A percentile compares a stretch with the other conserved stretches of the same genome.
phyloP scores from a whole-genome alignment of 2,888 invertebrate species.

The Fragum fragum region DNA sequence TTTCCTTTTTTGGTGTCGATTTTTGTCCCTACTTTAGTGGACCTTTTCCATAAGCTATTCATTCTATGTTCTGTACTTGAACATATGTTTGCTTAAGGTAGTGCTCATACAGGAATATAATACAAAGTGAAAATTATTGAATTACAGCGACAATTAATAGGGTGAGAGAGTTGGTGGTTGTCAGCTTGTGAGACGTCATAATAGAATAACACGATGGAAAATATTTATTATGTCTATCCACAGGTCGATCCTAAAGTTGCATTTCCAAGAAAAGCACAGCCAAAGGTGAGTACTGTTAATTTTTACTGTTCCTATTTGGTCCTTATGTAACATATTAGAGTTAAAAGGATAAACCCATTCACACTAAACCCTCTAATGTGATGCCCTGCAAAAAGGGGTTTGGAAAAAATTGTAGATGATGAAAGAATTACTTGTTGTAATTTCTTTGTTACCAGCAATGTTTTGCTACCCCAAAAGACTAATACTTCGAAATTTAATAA shows the following conservation, averaged over 20 bases:
- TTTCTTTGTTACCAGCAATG: background rate
- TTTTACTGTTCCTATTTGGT: background rate
- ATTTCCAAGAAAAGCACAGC: constrained; percentile 92
- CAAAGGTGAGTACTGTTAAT: constrained; percentile 76
- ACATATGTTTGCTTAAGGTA: constrained; percentile 36
- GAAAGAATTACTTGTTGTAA: constrained; percentile 9
- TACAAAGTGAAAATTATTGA: constrained; percentile 57
- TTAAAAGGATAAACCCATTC: background rate
- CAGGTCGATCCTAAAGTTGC: constrained; percentile 99
- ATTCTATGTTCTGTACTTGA: constrained; percentile 13
- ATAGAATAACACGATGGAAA: constrained; percentile 60
- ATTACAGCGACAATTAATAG: constrained; percentile 20
- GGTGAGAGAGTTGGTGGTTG: constrained; percentile 3
- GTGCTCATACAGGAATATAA: constrained; percentile 18
- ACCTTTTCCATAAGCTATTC: constrained; percentile 25
- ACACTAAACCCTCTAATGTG: background rate
- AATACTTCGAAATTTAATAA: no score
- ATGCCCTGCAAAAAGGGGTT: background rate
- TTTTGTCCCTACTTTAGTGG: constrained; percentile 23
- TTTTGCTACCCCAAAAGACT: background rate
- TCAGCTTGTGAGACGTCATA: background rate
- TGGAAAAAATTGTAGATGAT: background rate
- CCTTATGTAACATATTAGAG: no score
- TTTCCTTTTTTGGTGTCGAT: constrained; percentile 13
- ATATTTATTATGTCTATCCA: constrained; percentile 75